Percentiles rank a stretch among this genome's conserved stretches.
Evolutionary conservation across 2,888 invertebrate species (phyloP).

Genomic region (Rambutsinella grinnellia): DNA sequence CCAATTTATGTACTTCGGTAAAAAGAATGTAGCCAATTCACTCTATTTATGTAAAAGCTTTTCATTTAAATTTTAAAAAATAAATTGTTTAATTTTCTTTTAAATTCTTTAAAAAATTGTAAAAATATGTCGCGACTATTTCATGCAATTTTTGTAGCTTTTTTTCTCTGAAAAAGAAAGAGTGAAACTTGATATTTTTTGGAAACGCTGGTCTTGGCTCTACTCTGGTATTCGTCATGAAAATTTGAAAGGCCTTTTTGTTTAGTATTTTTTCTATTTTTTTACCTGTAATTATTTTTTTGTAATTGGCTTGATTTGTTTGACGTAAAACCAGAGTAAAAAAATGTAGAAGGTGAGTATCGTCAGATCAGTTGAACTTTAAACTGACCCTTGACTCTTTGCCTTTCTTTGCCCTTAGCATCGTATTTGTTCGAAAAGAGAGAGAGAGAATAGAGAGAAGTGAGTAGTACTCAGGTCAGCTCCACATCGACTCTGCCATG

Average conservation of each 20-base stretch:
- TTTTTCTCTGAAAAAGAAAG: neutral
- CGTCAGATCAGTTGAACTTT: constrained; percentile 66
- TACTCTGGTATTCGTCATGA: constrained; percentile 52
- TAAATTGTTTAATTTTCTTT: constrained; percentile 23
- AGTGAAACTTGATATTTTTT: constrained; percentile 41
- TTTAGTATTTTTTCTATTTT: constrained; percentile 5
- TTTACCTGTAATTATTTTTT: constrained; percentile 14
- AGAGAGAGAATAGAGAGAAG: constrained; percentile 63
- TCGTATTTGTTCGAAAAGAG: constrained; percentile 65
- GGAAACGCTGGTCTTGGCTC: constrained; percentile 66
- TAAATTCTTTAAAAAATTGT: neutral
- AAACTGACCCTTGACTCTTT: constrained; percentile 66
- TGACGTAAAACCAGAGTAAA: constrained; percentile 39
- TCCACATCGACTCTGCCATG: constrained; percentile 66
- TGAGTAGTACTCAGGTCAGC: constrained; percentile 65
- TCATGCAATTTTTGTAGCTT: neutral
- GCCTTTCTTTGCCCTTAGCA: constrained; percentile 67
- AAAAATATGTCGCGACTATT: neutral
- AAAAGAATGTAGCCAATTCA: constrained; percentile 13
- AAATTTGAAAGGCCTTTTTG: constrained; percentile 9
- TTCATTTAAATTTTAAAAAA: constrained; percentile 2
- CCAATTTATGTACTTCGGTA: neutral
- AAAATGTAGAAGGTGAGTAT: constrained; percentile 63
- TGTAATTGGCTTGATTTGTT: neutral
- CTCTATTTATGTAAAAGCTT: constrained; percentile 16